Conservation (phyloP, 1,140 invertebrate species). For the Pseudomyrmex sp. region DNA sequence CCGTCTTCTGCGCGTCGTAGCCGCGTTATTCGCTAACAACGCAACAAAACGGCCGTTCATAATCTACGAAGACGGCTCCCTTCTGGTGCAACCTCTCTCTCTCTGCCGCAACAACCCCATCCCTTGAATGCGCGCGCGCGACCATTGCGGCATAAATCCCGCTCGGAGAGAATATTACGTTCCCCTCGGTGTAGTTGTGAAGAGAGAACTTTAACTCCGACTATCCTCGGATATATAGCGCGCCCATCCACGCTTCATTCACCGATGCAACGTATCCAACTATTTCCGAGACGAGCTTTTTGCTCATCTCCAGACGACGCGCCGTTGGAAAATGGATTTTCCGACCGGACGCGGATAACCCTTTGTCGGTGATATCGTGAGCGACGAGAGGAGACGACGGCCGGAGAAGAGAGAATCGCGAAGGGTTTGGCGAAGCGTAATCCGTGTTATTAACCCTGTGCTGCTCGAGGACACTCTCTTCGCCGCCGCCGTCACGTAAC, state of each 20-base stretch:
- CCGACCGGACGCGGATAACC: constrained; percentile 52
- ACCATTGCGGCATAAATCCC: constrained; percentile 66
- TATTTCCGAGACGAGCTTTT: constrained; percentile 41
- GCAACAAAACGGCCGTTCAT: constrained; percentile 74
- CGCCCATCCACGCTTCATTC: background rate
- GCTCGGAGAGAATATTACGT: constrained; percentile 69
- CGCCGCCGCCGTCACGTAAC: constrained; percentile 14
- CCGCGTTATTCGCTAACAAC: constrained; percentile 68
- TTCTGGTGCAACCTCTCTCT: constrained; percentile 24
- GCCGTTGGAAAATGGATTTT: constrained; percentile 60
- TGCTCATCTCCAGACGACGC: constrained; percentile 26
- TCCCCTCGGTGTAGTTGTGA: constrained; percentile 8
- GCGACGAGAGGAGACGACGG: background rate
- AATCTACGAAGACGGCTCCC: constrained; percentile 56
- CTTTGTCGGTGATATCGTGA: constrained; percentile 47
- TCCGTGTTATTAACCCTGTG: constrained; percentile 55
- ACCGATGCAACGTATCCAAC: constrained; percentile 55
- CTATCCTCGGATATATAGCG: constrained; percentile 12
- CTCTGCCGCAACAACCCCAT: constrained; percentile 39
- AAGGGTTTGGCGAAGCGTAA: constrained; percentile 47
- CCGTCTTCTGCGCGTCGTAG: background rate
- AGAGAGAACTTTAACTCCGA: constrained; percentile 62
- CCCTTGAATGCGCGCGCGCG: background rate
- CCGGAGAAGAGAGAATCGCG: constrained; percentile 12
- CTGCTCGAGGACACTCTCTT: background rate